Conservation (phyloP, 2,113 vertebrate genomes). For the Ellobius talpinus region DNA sequence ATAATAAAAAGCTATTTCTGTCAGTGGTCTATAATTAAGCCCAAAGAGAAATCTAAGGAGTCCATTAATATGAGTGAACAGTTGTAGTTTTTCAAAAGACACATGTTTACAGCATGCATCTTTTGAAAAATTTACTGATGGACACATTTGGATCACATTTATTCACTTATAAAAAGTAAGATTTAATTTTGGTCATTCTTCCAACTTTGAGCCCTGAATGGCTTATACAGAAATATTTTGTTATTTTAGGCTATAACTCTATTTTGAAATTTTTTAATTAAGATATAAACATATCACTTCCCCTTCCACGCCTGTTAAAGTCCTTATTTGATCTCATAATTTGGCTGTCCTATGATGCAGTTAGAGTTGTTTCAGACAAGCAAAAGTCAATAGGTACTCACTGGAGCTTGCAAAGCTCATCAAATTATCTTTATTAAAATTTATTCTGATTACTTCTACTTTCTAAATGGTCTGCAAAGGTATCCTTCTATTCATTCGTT, state of each 20-base stretch:
- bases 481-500: not conserved
- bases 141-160: conserved; percentile 66
- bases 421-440: not conserved
- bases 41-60: conserved; percentile 85
- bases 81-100: conserved; percentile 88
- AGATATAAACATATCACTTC: not conserved
- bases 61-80: conserved; percentile 84
- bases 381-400: not conserved
- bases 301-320: not conserved
- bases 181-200: conserved; percentile 87
- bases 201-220: conserved; percentile 72
- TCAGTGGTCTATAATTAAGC: conserved; percentile 88
- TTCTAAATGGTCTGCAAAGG: not conserved
- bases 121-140: conserved; percentile 88
- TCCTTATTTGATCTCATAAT: not conserved
- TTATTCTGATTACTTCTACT: not conserved
- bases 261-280: not conserved
- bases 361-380: not conserved
- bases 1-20: conserved; percentile 86
- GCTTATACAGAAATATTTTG: conserved; percentile 58
- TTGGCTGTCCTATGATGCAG: not conserved
- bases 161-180: too few relatives aligned
- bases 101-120: conserved; percentile 88
- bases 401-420: not conserved
- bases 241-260: not conserved